Conservation (phyloP, 1,140 invertebrate species). For the Plectrocnemia conspersa region DNA sequence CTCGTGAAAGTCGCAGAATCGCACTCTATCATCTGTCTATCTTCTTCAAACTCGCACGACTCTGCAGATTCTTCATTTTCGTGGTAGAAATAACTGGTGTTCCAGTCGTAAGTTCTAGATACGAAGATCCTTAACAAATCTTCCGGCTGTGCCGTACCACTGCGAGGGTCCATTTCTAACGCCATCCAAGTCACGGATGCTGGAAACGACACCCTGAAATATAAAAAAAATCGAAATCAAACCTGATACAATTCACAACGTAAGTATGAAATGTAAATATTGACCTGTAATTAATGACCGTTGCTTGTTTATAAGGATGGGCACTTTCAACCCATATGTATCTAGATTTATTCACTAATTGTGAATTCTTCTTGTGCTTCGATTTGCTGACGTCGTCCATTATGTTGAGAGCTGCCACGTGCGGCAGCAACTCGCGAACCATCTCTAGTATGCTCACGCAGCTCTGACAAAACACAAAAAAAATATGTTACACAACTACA, state of each 20-base stretch:
- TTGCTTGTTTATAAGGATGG: conserved; percentile 91
- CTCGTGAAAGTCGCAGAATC: conserved; percentile 31
- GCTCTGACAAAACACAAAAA: conserved; percentile 56
- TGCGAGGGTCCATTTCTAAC: conserved; percentile 88
- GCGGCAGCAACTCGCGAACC: conserved; percentile 86
- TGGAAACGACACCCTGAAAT: conserved; percentile 77
- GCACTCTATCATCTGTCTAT: conserved; percentile 37
- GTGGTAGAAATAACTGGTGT: background rate
- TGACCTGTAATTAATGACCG: conserved; percentile 79
- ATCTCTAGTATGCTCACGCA: conserved; percentile 86
- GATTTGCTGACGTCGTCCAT: conserved; percentile 50
- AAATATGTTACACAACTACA: background rate
- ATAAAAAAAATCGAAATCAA: background rate
- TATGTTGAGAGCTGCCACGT: conserved; percentile 81
- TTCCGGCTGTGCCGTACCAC: conserved; percentile 89
- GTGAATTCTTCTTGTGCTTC: conserved; percentile 25
- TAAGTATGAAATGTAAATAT: conserved; percentile 2
- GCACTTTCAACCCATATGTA: conserved; percentile 93
- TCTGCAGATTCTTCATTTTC: conserved; percentile 38
- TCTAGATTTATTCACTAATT: conserved; percentile 68
- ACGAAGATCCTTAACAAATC: conserved; percentile 75
- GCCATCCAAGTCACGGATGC: conserved; percentile 84
- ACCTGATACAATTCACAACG: background rate
- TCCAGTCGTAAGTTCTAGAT: conserved; percentile 6
- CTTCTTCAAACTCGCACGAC: conserved; percentile 39